Conservation (phyloP, 2,888 invertebrate species). For the Cryptus viduatorius region DNA sequence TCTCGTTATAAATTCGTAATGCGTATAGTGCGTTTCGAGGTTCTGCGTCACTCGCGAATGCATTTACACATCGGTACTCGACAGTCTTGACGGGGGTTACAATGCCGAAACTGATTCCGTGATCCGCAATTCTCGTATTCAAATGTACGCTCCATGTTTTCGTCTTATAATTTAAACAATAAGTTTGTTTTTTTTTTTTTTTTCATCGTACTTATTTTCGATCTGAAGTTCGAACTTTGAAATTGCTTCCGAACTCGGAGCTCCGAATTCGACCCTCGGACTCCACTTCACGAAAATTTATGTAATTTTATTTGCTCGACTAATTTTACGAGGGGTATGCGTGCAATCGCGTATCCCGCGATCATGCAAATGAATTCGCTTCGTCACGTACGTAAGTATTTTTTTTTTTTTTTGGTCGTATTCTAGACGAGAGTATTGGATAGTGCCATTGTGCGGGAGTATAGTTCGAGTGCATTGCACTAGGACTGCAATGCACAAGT, state of each 20-base stretch:
- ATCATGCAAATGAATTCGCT: constrained; percentile 18
- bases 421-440: constrained; percentile 3
- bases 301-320: constrained; percentile 3
- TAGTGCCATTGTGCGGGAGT: not conserved
- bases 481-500: constrained; percentile 53
- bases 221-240: not conserved
- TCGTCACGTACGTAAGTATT: constrained; percentile 11
- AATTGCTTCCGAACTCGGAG: not conserved
- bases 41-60: constrained; percentile 62
- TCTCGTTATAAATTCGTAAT: constrained; percentile 63
- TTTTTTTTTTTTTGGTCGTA: constrained; percentile 6
- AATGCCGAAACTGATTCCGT: not conserved
- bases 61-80: constrained; percentile 47
- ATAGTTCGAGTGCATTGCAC: constrained; percentile 35
- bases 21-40: constrained; percentile 66
- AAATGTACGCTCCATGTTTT: not conserved
- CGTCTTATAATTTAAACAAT: not conserved
- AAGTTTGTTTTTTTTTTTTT: not conserved
- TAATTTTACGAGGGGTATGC: constrained; percentile 22
- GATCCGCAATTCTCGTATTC: constrained; percentile 8
- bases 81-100: constrained; percentile 5
- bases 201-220: not conserved
- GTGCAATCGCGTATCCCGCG: not conserved
- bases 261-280: not conserved
- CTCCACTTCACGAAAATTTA: not conserved